Evolutionary conservation across 2,888 invertebrate genomes (phyloP).

Genomic region (Eristalis intricaria): DNA sequence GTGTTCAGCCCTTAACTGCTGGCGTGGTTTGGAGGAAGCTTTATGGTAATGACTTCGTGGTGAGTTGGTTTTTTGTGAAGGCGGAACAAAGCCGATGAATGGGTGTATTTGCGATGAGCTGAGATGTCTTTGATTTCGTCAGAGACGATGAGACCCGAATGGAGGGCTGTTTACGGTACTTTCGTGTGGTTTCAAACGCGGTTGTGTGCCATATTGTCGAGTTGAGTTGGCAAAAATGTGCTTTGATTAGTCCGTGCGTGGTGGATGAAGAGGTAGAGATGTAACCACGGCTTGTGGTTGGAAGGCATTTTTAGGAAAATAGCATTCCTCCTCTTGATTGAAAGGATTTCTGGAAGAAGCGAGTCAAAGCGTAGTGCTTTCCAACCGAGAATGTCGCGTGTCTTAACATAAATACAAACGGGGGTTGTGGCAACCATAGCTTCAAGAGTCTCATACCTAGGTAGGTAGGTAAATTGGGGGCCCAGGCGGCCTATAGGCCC

Average conservation of each 20-base stretch:
- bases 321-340: too few species aligned
- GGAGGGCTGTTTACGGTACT: not conserved
- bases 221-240: not conserved
- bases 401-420: too few species aligned
- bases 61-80: constrained; percentile 2
- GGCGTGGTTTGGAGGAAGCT: constrained; percentile 2
- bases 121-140: not conserved
- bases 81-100: not conserved
- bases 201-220: not conserved
- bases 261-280: not conserved
- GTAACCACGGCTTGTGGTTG: not conserved
- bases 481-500: too few species aligned
- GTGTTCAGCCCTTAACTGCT: constrained; percentile 10
- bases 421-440: too few species aligned
- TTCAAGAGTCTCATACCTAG: too few species aligned
- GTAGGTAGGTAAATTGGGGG: too few species aligned
- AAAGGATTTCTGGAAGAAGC: too few species aligned
- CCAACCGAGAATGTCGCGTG: too few species aligned
- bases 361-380: too few species aligned
- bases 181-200: not conserved
- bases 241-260: not conserved
- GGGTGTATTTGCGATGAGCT: not conserved
- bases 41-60: constrained; percentile 10
- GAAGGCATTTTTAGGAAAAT: too few species aligned
- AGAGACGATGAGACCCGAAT: not conserved